A percentile compares a stretch with the other conserved stretches of the same genome.
phyloP scores from a whole-genome alignment of 2,113 vertebrate genomes.

The Crypturellus undulatus region DNA sequence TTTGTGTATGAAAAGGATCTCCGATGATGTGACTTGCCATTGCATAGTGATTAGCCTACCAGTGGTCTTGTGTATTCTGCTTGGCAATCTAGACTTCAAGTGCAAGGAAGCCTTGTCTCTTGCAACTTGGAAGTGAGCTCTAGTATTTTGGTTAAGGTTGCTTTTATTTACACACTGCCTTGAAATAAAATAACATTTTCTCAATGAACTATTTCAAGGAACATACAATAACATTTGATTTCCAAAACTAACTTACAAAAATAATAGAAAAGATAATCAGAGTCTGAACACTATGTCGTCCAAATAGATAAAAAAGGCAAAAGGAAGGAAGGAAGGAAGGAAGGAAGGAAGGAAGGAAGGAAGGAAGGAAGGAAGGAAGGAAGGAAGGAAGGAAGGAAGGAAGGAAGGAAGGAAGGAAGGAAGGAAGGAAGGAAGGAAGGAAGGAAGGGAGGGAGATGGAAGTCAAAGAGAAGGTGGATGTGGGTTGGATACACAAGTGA shows the following conservation, averaged over 20 bases:
- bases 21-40: not conserved
- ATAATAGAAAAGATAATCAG: not conserved
- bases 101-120: not conserved
- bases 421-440: not conserved
- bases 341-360: not conserved
- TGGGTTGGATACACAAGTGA: not conserved
- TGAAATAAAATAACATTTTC: not conserved
- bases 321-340: not conserved
- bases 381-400: not conserved
- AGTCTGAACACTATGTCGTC: not conserved
- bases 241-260: not conserved
- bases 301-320: not conserved
- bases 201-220: not conserved
- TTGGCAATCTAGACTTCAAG: not conserved
- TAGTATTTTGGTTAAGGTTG: not conserved
- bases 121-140: not conserved
- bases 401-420: no score
- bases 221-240: not conserved
- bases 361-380: not conserved
- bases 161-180: not conserved
- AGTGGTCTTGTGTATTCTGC: not conserved
- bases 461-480: not conserved
- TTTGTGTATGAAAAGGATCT: not conserved
- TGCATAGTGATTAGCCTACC: not conserved
- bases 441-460: not conserved